Conservation (phyloP, 2,113 vertebrate genomes). For the Todiramphus chloris region DNA sequence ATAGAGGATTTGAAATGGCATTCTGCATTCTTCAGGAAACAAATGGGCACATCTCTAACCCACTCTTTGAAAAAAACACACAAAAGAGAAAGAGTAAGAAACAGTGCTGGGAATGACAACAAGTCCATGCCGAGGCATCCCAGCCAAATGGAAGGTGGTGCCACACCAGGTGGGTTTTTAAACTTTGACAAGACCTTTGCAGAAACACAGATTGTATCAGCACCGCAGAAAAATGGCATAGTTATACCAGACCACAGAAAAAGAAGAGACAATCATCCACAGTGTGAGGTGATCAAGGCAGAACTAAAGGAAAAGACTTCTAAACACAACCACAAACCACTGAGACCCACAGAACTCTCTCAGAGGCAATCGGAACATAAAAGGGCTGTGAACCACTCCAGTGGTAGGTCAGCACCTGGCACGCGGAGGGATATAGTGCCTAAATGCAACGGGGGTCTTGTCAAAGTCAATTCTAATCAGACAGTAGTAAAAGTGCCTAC, state of each 20-base stretch:
- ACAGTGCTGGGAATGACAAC: background rate
- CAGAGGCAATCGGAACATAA: slow-evolving; percentile 72
- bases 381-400: slow-evolving; percentile 59
- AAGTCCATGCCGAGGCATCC: slow-evolving; percentile 46
- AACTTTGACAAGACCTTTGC: slow-evolving; percentile 64
- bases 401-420: slow-evolving; percentile 66
- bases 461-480: slow-evolving; percentile 71
- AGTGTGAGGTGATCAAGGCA: slow-evolving; percentile 62
- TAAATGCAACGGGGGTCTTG: slow-evolving; percentile 79
- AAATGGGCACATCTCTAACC: slow-evolving; percentile 75
- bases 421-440: slow-evolving; percentile 63
- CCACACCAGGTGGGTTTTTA: slow-evolving; percentile 38
- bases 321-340: slow-evolving; percentile 76
- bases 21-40: slow-evolving; percentile 80
- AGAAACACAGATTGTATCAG: slow-evolving; percentile 63
- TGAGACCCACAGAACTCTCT: slow-evolving; percentile 70
- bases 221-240: slow-evolving; percentile 72
- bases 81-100: slow-evolving; percentile 59
- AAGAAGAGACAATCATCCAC: slow-evolving; percentile 72
- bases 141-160: slow-evolving; percentile 7
- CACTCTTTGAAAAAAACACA: slow-evolving; percentile 70
- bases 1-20: slow-evolving; percentile 80
- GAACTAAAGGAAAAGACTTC: slow-evolving; percentile 76
- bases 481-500: slow-evolving; percentile 78
- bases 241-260: slow-evolving; percentile 72